phyloP scores from a whole-genome alignment of 1,140 invertebrate genomes.

The Trypoxylus dichotomus region DNA sequence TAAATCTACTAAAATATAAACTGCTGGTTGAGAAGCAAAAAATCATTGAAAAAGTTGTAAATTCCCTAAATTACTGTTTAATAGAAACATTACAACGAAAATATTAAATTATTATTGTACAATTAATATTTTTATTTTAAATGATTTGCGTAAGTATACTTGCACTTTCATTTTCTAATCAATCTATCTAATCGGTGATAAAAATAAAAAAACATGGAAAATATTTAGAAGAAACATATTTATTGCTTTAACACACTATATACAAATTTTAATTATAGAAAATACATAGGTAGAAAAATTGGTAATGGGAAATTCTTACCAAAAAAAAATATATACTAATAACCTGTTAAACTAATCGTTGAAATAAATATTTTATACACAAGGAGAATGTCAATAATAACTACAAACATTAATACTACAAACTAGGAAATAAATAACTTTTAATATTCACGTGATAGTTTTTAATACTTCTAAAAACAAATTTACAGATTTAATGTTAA shows the following conservation, averaged over 20 bases:
- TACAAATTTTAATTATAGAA: conserved; percentile 22
- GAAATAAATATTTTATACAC: conserved; percentile 18
- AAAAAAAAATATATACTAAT: not conserved
- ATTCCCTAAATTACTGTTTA: too few relatives aligned
- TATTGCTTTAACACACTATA: conserved; percentile 23
- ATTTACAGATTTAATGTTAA: not conserved
- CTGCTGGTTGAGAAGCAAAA: too few relatives aligned
- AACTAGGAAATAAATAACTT: conserved; percentile 8
- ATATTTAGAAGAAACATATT: conserved; percentile 14
- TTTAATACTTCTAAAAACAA: not conserved
- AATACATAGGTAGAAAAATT: conserved; percentile 20
- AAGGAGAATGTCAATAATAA: not conserved
- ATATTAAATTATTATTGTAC: too few relatives aligned
- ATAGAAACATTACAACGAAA: too few relatives aligned
- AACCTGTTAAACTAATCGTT: not conserved
- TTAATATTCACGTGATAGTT: not conserved
- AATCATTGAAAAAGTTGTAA: too few relatives aligned
- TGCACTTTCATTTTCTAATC: too few relatives aligned
- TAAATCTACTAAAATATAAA: too few relatives aligned
- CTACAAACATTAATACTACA: not conserved
- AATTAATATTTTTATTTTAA: too few relatives aligned
- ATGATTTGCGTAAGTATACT: too few relatives aligned
- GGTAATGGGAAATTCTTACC: conserved; percentile 1
- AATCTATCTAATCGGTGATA: too few relatives aligned
- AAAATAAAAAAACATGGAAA: not conserved